phyloP scores from a whole-genome alignment of 1,140 invertebrate genomes.

The Fopius arisanus region DNA sequence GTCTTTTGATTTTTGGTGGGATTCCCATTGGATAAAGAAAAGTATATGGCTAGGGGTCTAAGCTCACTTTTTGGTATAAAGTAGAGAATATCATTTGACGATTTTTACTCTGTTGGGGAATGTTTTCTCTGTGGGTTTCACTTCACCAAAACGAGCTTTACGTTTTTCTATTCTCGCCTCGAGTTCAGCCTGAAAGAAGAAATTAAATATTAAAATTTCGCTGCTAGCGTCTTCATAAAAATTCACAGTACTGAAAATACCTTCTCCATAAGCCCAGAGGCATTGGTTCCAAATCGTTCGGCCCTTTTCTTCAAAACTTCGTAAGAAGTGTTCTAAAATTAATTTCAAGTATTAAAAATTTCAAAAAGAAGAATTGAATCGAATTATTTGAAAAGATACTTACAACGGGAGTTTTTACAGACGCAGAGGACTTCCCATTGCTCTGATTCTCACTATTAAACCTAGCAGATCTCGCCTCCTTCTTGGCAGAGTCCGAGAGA shows the following conservation, averaged over 20 bases:
- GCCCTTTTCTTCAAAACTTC: conserved; percentile 78
- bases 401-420: conserved; percentile 51
- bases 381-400: conserved; percentile 28
- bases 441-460: conserved; percentile 63
- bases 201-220: background rate
- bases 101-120: conserved; percentile 60
- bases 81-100: conserved; percentile 63
- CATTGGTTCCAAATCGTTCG: conserved; percentile 77
- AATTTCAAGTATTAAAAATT: conserved; percentile 5
- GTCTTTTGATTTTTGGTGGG: conserved; percentile 5
- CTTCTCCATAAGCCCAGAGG: conserved; percentile 74
- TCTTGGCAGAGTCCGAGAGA: conserved; percentile 68
- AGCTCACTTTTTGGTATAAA: conserved; percentile 51
- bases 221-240: too few species aligned
- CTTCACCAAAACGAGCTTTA: conserved; percentile 73
- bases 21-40: conserved; percentile 5
- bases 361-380: background rate
- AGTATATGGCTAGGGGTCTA: conserved; percentile 41
- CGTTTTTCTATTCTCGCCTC: conserved; percentile 75
- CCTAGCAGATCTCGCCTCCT: conserved; percentile 73
- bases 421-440: conserved; percentile 52
- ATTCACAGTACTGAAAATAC: too few species aligned
- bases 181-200: conserved; percentile 61
- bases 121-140: conserved; percentile 48
- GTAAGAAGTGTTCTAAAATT: conserved; percentile 60